Evolutionary conservation across 2,888 invertebrate genomes (phyloP).

Genomic region (Drosophila austrosaltans): DNA sequence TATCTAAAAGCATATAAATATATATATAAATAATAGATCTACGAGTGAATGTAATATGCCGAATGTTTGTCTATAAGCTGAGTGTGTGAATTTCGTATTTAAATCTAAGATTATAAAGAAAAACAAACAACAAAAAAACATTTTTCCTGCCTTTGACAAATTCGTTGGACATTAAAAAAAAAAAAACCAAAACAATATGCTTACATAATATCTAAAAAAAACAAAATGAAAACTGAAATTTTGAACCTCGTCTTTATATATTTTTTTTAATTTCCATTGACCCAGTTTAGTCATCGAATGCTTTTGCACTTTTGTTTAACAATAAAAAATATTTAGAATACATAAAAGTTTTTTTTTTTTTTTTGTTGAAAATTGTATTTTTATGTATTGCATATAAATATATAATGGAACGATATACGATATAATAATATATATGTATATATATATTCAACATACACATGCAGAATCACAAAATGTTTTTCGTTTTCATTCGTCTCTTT

Average conservation of each 20-base stretch:
- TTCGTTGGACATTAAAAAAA: constrained; percentile 22
- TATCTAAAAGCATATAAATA: background rate
- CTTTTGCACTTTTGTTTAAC: background rate
- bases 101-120: background rate
- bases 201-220: constrained; percentile 3
- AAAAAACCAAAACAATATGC: background rate
- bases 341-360: constrained; percentile 31
- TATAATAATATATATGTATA: constrained; percentile 17
- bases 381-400: constrained; percentile 38
- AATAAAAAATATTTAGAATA: background rate
- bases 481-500: constrained; percentile 19
- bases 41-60: constrained; percentile 16
- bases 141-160: constrained; percentile 27
- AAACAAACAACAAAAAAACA: background rate
- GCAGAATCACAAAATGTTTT: constrained; percentile 51
- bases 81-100: constrained; percentile 10
- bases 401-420: constrained; percentile 33
- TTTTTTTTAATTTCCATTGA: background rate
- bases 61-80: constrained; percentile 20
- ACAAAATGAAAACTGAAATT: background rate
- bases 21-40: background rate
- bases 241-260: background rate
- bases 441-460: constrained; percentile 37
- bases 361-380: constrained; percentile 21
- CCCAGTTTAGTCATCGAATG: constrained; percentile 10